Conservation (phyloP, 1,140 invertebrate species). For the Holcopasites calliopsidis region DNA sequence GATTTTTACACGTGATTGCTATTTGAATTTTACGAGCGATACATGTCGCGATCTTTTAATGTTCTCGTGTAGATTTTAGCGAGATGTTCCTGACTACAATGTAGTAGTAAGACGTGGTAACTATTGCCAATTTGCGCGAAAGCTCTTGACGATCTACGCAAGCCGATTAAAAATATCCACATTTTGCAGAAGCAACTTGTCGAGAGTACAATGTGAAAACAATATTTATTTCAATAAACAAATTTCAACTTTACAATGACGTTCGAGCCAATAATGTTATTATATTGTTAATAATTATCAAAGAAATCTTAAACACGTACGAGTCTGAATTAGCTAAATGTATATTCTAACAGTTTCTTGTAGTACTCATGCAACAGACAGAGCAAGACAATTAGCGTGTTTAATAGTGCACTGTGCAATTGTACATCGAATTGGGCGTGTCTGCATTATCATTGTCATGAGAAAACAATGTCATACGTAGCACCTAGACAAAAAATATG, state of each 20-base stretch:
- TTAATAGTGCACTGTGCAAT: constrained; percentile 1
- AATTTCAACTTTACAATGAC: constrained; percentile 32
- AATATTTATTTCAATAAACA: constrained; percentile 25
- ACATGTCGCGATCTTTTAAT: neutral
- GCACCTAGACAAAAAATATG: constrained; percentile 17
- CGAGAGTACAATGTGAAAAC: neutral
- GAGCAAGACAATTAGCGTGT: neutral
- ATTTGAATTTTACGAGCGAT: neutral
- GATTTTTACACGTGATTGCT: neutral
- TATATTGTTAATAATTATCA: neutral
- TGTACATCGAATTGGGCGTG: neutral
- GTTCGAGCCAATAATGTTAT: constrained; percentile 1
- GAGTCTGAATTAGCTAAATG: neutral
- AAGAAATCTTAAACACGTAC: neutral
- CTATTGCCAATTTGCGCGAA: neutral
- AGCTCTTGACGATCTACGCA: neutral
- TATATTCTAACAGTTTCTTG: neutral
- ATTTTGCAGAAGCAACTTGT: neutral
- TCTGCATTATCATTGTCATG: constrained; percentile 16
- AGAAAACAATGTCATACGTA: constrained; percentile 13
- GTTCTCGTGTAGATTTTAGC: neutral
- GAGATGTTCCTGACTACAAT: neutral
- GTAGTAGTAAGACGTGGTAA: neutral
- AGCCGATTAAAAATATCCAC: neutral
- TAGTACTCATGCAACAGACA: constrained; percentile 5